A percentile compares a stretch with the other conserved stretches of the same genome.
These are phyloP conservation scores for Venusia cambrica DNA, from an alignment of 2,888 invertebrate species.

Conservation along the genomic window DNA sequence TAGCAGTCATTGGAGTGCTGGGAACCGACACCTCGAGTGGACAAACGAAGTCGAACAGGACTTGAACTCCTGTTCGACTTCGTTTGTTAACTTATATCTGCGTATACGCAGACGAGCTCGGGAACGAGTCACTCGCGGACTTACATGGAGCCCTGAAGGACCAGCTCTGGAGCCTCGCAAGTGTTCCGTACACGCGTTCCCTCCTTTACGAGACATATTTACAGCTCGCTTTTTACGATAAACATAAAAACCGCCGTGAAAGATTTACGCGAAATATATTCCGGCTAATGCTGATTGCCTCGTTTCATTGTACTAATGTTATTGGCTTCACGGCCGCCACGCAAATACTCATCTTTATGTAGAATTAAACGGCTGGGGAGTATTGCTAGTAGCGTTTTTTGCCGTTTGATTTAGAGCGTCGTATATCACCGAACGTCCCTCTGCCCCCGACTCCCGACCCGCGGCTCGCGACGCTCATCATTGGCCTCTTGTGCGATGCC, in stretches of 20 bases:
- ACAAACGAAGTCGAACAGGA: too few relatives aligned
- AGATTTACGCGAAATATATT: conserved; percentile 79
- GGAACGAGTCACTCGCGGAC: too few relatives aligned
- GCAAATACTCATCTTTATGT: conserved; percentile 37
- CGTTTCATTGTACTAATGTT: conserved; percentile 56
- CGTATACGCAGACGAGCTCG: too few relatives aligned
- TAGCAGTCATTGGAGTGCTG: too few relatives aligned
- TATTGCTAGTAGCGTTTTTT: conserved; percentile 7
- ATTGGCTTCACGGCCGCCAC: conserved; percentile 35
- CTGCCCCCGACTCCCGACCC: too few relatives aligned
- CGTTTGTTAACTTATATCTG: too few relatives aligned
- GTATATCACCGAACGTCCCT: neutral
- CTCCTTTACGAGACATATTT: conserved; percentile 71
- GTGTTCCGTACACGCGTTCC: conserved; percentile 23
- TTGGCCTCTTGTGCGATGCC: conserved; percentile 31
- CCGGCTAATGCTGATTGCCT: conserved; percentile 72
- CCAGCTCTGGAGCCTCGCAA: conserved; percentile 14
- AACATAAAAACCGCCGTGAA: conserved; percentile 77
- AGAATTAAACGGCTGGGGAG: conserved; percentile 32
- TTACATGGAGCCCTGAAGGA: conserved; percentile 13
- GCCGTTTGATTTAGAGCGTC: conserved; percentile 5
- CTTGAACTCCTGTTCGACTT: too few relatives aligned
- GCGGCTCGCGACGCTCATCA: too few relatives aligned
- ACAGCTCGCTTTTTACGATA: conserved; percentile 78
- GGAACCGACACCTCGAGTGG: too few relatives aligned